Evolutionary conservation across 2,888 invertebrate species (phyloP), one percentile per base, ranked within the genome.

Genomic region (Imbricaverruca yamaguchii): DNA sequence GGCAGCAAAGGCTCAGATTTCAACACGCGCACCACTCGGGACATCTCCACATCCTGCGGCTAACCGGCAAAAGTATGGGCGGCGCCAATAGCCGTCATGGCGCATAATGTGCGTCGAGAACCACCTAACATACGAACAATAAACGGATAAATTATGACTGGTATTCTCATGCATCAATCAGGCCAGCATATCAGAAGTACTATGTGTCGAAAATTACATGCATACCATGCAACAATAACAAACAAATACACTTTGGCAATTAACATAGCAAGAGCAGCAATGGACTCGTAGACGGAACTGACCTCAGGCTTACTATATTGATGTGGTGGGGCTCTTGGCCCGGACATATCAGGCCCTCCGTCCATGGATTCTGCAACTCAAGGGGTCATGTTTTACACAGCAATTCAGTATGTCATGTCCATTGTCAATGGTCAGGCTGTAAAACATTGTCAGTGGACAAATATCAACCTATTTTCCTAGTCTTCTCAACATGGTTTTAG

Each of bases 311-410:
- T 13, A 25, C 39, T 12, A 15, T 39, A 69, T 6, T 25, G 69
- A 8, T 69, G 69, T 15, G 39, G 69, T 69, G 69, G 69, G 4
- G 23, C 25, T 13, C 69, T 69, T 25, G 25, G 23, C 23, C 69
- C 69, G 6, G 69, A 69, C 13, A 69, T 69, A 23, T 69, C 39
- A 39, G 69, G 69, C 13, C 23, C 15, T 6, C 69, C 39, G 13
- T 69, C 15, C 69, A 69, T 39, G 15, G 39, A 81, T 77, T 39
- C 81, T 25, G 83, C 83, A 18, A 83, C 83, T 21, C 82, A 83
- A 56, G 83, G 39, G 39, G 39, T 39, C 39, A 39, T 39, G 39
- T 39, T 39, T 39, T 39, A 39, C 39, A 39, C 39, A 39, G 4
- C 39, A 39, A 39, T 39, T 39, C 39, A 39, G 39, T 39, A 39